Conservation (phyloP, 2,113 vertebrate genomes). For the Romanogobio albipinnatus region DNA sequence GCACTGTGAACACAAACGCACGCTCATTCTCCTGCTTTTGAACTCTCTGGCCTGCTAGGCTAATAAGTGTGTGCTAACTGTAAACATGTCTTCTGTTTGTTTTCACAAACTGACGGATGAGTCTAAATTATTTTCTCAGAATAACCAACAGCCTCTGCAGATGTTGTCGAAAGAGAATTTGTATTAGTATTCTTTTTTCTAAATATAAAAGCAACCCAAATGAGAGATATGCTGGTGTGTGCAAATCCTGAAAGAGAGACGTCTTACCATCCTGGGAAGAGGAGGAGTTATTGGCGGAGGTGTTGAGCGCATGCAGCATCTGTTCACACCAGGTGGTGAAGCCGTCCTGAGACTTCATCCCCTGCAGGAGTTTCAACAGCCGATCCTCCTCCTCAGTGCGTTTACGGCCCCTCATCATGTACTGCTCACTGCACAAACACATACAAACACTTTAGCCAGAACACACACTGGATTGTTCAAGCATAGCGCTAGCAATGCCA, state of each 20-base stretch:
- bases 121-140: background rate
- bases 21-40: background rate
- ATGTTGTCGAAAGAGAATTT: background rate
- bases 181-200: background rate
- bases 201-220: background rate
- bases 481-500: background rate
- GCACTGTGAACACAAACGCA: conserved; percentile 69
- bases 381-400: conserved; percentile 89
- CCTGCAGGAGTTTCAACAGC: conserved; percentile 89
- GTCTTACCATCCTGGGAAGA: conserved; percentile 72
- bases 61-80: background rate
- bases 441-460: background rate
- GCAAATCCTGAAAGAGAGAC: background rate
- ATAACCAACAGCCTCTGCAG: background rate
- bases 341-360: conserved; percentile 88
- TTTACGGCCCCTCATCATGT: conserved; percentile 82
- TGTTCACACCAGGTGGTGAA: conserved; percentile 95
- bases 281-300: conserved; percentile 82
- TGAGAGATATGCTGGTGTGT: background rate
- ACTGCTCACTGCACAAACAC: conserved; percentile 71
- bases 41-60: background rate
- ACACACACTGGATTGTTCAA: background rate
- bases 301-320: conserved; percentile 90
- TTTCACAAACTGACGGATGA: background rate
- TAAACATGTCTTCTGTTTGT: background rate